These are phyloP conservation scores for Callionymus lyra DNA, from an alignment of 2,113 vertebrate genomes.

Conservation along the genomic window DNA sequence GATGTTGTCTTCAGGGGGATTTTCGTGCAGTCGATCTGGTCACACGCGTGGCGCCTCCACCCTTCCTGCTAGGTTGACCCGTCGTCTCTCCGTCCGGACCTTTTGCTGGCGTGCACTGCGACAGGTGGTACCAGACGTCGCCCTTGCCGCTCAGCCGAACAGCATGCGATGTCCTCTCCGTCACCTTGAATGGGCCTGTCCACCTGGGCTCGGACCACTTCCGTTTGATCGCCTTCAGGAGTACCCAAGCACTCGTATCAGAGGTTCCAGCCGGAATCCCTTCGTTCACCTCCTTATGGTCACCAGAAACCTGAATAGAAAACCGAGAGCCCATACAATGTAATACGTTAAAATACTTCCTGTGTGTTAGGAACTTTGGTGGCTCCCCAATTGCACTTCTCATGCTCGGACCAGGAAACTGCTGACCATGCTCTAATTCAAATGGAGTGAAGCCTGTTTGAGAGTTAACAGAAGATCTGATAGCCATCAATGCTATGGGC, in stretches of 20 bases:
- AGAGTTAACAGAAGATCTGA: background rate
- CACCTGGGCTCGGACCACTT: background rate
- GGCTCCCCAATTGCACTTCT: background rate
- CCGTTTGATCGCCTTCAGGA: background rate
- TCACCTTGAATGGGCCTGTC: background rate
- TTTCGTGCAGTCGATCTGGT: too few relatives aligned
- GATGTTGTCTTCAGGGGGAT: too few relatives aligned
- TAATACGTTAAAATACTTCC: background rate
- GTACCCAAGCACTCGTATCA: background rate
- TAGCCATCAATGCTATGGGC: background rate
- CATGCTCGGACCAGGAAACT: background rate
- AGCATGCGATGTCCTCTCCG: background rate
- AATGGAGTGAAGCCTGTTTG: background rate
- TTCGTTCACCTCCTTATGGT: background rate
- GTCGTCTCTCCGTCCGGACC: too few relatives aligned
- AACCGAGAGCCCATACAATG: background rate
- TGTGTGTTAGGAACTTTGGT: background rate
- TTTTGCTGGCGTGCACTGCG: background rate
- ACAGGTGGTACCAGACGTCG: background rate
- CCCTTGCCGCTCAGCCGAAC: background rate
- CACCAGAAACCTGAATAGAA: background rate
- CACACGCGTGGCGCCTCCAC: too few relatives aligned
- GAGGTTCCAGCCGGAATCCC: background rate
- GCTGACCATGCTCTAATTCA: background rate
- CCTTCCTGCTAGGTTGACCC: too few relatives aligned